Evolutionary conservation across 2,113 vertebrate species (phyloP).

Genomic region (Thunnus maccoyii): DNA sequence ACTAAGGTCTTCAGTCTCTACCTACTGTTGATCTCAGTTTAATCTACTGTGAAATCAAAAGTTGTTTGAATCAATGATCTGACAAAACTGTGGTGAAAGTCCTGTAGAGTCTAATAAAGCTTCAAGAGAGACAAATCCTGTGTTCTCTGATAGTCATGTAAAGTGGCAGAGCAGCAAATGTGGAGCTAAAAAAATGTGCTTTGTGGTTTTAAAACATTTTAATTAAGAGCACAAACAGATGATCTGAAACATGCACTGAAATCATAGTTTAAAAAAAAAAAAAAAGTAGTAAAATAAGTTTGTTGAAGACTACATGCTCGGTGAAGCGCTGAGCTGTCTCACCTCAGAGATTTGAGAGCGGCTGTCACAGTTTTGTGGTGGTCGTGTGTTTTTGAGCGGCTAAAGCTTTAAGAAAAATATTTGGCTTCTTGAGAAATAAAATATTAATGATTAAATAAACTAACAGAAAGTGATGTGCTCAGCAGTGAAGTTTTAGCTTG

Average conservation of each 20-base stretch:
- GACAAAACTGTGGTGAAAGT: background rate
- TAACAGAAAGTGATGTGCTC: constrained; percentile 19
- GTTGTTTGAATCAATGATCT: background rate
- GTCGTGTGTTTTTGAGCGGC: background rate
- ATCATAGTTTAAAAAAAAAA: background rate
- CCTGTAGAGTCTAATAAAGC: background rate
- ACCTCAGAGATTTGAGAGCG: background rate
- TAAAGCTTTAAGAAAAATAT: constrained; percentile 21
- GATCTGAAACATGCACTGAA: constrained; percentile 1
- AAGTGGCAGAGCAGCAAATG: background rate
- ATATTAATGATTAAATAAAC: constrained; percentile 38
- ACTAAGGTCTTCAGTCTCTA: background rate
- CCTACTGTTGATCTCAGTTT: background rate
- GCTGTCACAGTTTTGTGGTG: constrained; percentile 5
- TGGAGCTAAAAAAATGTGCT: background rate
- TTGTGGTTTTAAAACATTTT: background rate
- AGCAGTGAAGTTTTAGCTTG: constrained; percentile 10
- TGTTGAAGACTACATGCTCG: constrained; percentile 1
- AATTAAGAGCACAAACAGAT: background rate
- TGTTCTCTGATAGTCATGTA: constrained; percentile 1
- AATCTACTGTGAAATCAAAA: background rate
- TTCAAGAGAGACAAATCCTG: background rate
- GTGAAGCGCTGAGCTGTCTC: background rate
- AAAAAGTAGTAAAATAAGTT: background rate
- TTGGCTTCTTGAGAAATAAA: constrained; percentile 17